A percentile compares a stretch with the other conserved stretches of the same genome.
phyloP scores from a whole-genome alignment of 2,888 invertebrate species.

The Vandiemenella viatica region DNA sequence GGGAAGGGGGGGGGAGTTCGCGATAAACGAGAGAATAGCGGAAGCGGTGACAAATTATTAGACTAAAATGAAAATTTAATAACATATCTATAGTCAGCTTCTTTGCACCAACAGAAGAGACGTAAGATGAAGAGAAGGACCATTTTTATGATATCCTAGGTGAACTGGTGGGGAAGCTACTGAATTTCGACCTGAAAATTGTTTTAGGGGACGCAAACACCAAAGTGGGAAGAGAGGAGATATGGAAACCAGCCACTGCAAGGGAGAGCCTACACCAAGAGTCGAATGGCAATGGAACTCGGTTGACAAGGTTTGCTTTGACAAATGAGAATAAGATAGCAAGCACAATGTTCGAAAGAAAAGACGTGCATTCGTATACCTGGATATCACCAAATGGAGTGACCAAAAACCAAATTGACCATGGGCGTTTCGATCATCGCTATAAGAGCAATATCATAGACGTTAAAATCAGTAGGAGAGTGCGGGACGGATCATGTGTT shows the following conservation, averaged over 20 bases:
- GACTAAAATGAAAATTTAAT: not conserved
- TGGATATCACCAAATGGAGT: conserved; percentile 8
- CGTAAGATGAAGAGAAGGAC: not conserved
- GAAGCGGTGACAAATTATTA: not conserved
- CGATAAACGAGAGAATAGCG: not conserved
- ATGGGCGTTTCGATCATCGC: conserved; percentile 7
- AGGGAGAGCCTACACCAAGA: not conserved
- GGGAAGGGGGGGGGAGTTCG: not conserved
- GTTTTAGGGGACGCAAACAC: not conserved
- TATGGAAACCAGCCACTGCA: not conserved
- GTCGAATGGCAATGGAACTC: too few relatives aligned
- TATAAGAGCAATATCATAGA: conserved; percentile 2
- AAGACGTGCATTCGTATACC: not conserved
- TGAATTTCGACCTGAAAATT: too few relatives aligned
- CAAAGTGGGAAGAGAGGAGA: not conserved
- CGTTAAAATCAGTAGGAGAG: conserved; percentile 6
- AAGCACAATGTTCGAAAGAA: not conserved
- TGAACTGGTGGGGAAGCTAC: not conserved
- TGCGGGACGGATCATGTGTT: conserved; percentile 9
- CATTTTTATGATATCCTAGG: not conserved
- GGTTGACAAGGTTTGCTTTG: too few relatives aligned
- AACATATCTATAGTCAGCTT: too few relatives aligned
- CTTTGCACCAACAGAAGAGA: too few relatives aligned
- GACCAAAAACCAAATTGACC: conserved; percentile 8
- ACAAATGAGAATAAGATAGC: conserved; percentile 4